Evolutionary conservation across 2,113 vertebrate species (phyloP).

Genomic region (Periophthalmodon schlosseri): DNA sequence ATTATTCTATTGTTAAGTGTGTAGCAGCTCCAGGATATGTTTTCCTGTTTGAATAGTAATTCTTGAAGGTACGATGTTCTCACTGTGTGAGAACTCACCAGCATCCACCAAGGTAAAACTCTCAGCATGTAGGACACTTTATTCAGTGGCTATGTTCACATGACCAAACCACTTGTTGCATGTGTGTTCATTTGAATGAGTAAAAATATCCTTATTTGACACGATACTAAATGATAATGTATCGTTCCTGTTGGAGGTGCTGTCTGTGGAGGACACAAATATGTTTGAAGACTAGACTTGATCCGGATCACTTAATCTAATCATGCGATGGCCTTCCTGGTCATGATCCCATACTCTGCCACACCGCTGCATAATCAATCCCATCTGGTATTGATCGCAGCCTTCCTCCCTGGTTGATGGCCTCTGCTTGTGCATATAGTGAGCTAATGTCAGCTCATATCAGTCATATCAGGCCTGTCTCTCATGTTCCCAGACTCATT

Average conservation of each 20-base stretch:
- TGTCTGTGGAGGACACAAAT: not conserved
- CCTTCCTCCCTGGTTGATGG: conserved; percentile 10
- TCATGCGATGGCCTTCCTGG: conserved; percentile 2
- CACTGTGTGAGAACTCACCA: not conserved
- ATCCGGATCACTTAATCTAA: conserved; percentile 32
- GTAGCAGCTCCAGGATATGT: not conserved
- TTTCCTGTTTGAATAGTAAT: not conserved
- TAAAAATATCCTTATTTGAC: not conserved
- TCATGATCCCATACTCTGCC: conserved; percentile 9
- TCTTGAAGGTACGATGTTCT: not conserved
- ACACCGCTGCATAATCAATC: conserved; percentile 27
- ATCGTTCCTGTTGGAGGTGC: not conserved
- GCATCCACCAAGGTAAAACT: not conserved
- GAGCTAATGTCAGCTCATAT: conserved; percentile 43
- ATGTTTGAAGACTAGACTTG: conserved; percentile 14
- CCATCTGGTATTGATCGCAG: conserved; percentile 20
- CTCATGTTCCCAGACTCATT: conserved; percentile 45
- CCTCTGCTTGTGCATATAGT: conserved; percentile 23
- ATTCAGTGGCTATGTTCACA: not conserved
- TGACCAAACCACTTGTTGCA: not conserved
- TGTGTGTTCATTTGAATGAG: not conserved
- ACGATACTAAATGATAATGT: not conserved
- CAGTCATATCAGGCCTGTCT: conserved; percentile 29
- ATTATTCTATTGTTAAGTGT: conserved; percentile 1
- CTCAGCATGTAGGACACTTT: not conserved